Conservation (phyloP, 2,797 vertebrate genomes). For the Lemur catta region DNA sequence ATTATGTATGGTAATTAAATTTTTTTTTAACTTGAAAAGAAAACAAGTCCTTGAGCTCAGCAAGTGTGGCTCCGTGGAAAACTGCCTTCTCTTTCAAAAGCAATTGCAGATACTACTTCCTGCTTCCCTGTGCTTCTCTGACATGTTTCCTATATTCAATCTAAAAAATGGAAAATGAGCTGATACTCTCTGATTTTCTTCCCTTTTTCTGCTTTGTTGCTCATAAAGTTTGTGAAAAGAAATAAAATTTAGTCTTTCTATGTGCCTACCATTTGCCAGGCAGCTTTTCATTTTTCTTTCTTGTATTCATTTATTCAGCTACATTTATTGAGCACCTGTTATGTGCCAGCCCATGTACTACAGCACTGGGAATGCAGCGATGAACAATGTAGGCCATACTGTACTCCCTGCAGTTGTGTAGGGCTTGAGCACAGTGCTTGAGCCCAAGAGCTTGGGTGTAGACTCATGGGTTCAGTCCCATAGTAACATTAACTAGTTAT, state of each 20-base stretch:
- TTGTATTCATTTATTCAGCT: neutral
- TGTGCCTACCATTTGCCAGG: neutral
- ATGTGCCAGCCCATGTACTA: neutral
- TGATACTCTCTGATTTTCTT: neutral
- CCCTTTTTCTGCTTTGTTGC: neutral
- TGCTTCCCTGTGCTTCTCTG: neutral
- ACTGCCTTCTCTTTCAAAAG: neutral
- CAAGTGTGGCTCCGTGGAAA: neutral
- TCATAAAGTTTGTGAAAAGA: neutral
- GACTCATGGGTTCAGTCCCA: neutral
- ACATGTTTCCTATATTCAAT: neutral
- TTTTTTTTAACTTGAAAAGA: neutral
- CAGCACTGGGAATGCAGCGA: neutral
- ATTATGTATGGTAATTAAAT: no score
- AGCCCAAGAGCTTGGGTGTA: neutral
- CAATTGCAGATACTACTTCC: neutral
- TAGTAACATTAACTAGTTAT: neutral
- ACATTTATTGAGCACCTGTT: neutral
- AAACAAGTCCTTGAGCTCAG: neutral
- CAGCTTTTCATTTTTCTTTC: neutral
- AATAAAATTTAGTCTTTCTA: neutral
- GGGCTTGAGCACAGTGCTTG: no score
- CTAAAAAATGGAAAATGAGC: neutral
- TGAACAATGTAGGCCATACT: rapidly evolving
- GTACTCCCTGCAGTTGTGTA: rapidly evolving